Evolutionary conservation across 2,888 invertebrate genomes (phyloP).

Genomic region (Calameuta pallipes): DNA sequence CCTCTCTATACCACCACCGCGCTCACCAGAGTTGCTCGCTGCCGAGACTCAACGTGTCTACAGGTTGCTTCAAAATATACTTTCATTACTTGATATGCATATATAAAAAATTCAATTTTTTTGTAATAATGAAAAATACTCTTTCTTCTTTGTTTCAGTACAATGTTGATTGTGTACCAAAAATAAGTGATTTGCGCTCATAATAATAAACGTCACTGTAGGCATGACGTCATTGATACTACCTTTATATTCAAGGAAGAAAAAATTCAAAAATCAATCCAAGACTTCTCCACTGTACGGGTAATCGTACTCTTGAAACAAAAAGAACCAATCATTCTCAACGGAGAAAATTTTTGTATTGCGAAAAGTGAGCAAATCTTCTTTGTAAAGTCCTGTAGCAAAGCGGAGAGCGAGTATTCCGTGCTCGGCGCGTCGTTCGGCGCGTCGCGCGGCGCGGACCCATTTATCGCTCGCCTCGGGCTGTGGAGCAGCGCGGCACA

Average conservation of each 20-base stretch:
- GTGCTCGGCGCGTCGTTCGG: conserved; percentile 20
- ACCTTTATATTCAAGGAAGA: neutral
- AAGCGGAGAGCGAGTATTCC: conserved; percentile 5
- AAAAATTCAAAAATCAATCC: neutral
- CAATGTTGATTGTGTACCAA: neutral
- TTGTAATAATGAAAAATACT: neutral
- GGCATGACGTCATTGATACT: neutral
- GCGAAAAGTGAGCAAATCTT: neutral
- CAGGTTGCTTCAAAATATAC: conserved; percentile 7
- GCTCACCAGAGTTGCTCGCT: conserved; percentile 18
- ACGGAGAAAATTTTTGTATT: neutral
- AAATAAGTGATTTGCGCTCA: neutral
- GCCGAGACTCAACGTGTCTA: conserved; percentile 12
- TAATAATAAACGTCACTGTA: neutral
- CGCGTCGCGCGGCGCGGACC: conserved; percentile 41
- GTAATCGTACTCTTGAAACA: neutral
- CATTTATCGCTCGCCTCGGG: conserved; percentile 54
- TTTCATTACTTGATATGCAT: neutral
- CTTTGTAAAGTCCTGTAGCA: neutral
- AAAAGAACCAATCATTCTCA: neutral
- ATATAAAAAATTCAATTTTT: neutral
- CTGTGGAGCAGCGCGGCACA: conserved; percentile 27
- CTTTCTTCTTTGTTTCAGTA: neutral
- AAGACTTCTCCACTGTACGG: neutral
- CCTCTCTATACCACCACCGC: neutral